phyloP scores from a whole-genome alignment of 2,888 invertebrate species.

The Limenitis camilla region DNA sequence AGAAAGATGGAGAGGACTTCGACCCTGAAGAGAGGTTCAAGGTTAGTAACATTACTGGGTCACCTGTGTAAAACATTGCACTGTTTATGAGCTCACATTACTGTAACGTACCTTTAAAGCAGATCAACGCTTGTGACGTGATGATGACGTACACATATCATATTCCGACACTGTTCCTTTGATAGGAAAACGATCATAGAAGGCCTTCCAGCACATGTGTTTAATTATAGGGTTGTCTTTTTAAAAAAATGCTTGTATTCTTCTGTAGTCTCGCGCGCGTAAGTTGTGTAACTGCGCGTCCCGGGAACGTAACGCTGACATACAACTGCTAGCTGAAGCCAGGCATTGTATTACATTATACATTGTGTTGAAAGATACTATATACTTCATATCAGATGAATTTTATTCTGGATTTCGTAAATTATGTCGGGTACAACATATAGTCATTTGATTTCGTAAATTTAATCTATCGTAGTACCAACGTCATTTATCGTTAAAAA shows the following conservation, averaged over 20 bases:
- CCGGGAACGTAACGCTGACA: constrained; percentile 7
- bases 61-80: not conserved
- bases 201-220: not conserved
- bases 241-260: not conserved
- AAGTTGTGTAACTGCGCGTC: constrained; percentile 14
- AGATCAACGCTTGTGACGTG: not conserved
- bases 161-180: not conserved
- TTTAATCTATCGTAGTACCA: too few species aligned
- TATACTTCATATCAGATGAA: not conserved
- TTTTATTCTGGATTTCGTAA: too few species aligned
- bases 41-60: constrained; percentile 32
- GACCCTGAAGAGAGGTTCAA: constrained; percentile 95
- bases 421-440: too few species aligned
- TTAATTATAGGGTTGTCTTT: not conserved
- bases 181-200: not conserved
- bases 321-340: constrained; percentile 1
- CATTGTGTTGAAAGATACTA: not conserved
- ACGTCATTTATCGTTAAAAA: too few species aligned
- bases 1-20: constrained; percentile 88
- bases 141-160: not conserved
- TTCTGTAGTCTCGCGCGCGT: constrained; percentile 4
- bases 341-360: not conserved
- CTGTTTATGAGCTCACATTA: not conserved
- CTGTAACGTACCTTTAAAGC: constrained; percentile 3
- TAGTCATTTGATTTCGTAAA: too few species aligned